Conservation (phyloP, 2,797 vertebrate species). For the Macropus fuliginosus region DNA sequence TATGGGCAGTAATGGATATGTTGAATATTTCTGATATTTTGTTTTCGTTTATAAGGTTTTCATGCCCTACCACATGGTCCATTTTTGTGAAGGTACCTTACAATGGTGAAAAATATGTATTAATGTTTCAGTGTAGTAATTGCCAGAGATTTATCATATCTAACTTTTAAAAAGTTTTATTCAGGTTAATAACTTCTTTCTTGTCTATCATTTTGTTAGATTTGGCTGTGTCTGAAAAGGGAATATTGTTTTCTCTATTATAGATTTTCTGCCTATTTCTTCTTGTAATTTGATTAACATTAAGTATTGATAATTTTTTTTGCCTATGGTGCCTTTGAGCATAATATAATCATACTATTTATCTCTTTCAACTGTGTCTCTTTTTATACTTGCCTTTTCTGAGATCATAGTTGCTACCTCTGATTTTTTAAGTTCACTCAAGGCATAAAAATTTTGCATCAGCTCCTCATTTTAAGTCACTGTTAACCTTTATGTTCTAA, state of each 20-base stretch:
- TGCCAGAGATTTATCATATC: not conserved
- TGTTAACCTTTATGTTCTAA: not conserved
- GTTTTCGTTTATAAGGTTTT: not conserved
- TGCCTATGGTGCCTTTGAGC: not conserved
- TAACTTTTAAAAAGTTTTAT: not conserved
- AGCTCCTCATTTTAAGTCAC: not conserved
- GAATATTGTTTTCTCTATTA: not conserved
- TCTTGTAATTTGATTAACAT: not conserved
- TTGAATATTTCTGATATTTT: not conserved
- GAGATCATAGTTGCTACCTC: not conserved
- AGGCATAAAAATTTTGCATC: not conserved
- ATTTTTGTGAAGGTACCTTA: not conserved
- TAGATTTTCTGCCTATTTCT: not conserved
- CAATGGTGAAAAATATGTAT: not conserved
- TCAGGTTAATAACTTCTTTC: not conserved
- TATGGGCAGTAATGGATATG: not conserved
- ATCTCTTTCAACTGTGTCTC: not conserved
- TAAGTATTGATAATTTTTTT: not conserved
- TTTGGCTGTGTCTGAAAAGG: not conserved
- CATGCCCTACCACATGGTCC: not conserved
- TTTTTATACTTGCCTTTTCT: not conserved
- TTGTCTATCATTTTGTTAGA: not conserved
- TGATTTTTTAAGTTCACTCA: not conserved
- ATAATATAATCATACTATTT: not conserved
- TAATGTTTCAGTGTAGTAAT: not conserved